Base-by-base conservation (phyloP, 35 echinoderm and acorn worm genomes). In the Amphiura filiformis region DNA sequence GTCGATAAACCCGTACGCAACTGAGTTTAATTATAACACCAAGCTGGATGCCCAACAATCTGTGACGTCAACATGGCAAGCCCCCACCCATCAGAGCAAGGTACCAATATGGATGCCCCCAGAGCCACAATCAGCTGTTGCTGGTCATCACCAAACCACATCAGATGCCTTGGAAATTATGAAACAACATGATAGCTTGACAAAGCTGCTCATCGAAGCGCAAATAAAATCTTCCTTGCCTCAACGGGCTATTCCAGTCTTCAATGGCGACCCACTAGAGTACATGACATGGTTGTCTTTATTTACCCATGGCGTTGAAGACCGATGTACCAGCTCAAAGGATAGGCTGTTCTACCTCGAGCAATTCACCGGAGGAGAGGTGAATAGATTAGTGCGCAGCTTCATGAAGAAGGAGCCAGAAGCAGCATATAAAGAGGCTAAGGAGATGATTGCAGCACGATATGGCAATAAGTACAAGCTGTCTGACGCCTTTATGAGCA, bases 261-360 rank as follows among this genome's bases (percentile, higher is more conserved):
- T 56, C 35, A 32, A 49, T 49, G 81, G 81, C 31, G 81, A 83
- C 9, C 28, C 81, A 17, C 32, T 57, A 3, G 81, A 83, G 23
- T 83, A 83, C 42, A 34, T 31, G 18, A 38, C 39, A 5, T 83
- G 42, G 41, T 35, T 83, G 39, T 35, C 33, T 28, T 34, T 22
- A 34, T 83, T 83, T 26, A 38, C 31, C 13, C 81, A 83, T 38
- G 81, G 34, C 26, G 81, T 83, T 1, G 81, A 83, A 37, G 44
- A 36, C 0, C 31, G 39, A 23, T 56, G 41, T 18, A 38, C 31
- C 0, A 32, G 42, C 17, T 22, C 30, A 38, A 5, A 41, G n/a
- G 81, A 83, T 31, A 83, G 35, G 11, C 42, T 83, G 5, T 83
- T 56, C 36, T 83, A 83, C 42, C 23, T 83, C 0, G 81, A 83